A percentile compares a stretch with the other conserved stretches of the same genome.
Conservation (phyloP, 2,113 vertebrate genomes). For the Procavia capensis region DNA sequence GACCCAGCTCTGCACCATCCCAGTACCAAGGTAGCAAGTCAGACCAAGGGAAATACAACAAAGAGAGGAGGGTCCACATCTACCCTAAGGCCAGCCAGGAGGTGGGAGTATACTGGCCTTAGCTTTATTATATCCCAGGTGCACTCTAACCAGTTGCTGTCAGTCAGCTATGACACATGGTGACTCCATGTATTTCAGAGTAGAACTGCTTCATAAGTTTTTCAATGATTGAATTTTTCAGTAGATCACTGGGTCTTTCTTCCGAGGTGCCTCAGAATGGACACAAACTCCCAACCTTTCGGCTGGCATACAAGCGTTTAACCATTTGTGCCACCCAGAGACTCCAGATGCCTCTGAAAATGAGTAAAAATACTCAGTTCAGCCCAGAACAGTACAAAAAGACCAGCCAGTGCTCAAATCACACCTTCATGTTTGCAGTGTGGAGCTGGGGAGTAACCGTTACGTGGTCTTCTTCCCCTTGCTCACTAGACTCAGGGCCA, state of each 20-base stretch:
- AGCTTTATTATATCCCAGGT: background rate
- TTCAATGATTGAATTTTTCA: background rate
- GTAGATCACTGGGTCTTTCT: background rate
- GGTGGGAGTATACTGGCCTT: background rate
- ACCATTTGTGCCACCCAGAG: background rate
- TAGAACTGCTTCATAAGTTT: background rate
- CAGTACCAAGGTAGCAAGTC: background rate
- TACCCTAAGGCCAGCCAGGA: background rate
- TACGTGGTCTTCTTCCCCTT: background rate
- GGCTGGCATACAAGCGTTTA: accelerated
- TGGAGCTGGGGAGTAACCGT: background rate
- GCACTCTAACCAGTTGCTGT: background rate
- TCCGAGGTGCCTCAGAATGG: background rate
- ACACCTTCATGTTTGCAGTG: background rate
- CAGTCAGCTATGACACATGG: background rate
- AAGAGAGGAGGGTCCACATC: background rate
- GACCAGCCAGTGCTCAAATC: background rate
- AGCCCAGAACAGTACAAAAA: background rate
- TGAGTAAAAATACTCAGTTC: background rate
- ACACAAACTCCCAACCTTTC: background rate
- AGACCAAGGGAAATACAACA: background rate
- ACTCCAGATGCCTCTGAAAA: background rate
- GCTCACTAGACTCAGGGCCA: background rate
- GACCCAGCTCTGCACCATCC: background rate
- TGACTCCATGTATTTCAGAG: background rate